Evolutionary conservation across 2,797 vertebrate species (phyloP).

Genomic region (Paguma larvata): DNA sequence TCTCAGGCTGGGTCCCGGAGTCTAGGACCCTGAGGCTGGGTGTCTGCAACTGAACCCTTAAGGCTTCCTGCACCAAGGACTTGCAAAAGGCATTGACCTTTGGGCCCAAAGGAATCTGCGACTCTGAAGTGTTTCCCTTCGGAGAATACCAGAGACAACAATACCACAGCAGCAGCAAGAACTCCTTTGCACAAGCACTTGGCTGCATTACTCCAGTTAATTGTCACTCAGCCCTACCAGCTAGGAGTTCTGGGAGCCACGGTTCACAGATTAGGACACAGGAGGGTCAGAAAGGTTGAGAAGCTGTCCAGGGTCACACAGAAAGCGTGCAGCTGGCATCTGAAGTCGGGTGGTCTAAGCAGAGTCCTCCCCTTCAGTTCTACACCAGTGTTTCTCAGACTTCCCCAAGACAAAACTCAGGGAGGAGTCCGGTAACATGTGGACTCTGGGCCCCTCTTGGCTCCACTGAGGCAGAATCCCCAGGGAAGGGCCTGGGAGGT

Average conservation of each 20-base stretch:
- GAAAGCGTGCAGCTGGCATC: background rate
- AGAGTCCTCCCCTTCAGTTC: background rate
- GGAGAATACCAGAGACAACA: rapidly evolving
- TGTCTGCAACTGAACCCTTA: background rate
- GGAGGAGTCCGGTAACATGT: no score
- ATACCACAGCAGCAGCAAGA: rapidly evolving
- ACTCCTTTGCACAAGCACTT: background rate
- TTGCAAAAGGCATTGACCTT: background rate
- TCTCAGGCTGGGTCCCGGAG: no score
- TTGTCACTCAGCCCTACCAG: background rate
- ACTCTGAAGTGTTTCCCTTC: background rate
- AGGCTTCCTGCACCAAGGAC: background rate
- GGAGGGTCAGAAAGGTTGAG: background rate
- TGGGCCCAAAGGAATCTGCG: background rate
- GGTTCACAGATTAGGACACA: background rate
- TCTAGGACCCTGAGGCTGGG: background rate
- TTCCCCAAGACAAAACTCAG: background rate
- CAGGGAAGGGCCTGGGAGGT: background rate
- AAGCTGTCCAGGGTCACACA: background rate
- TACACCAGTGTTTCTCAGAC: background rate
- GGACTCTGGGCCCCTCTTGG: no score
- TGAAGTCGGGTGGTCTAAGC: background rate
- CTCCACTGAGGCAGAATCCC: background rate
- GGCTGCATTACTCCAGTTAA: rapidly evolving
- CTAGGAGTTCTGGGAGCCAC: background rate